Evolutionary conservation across 1,140 invertebrate species (phyloP), one percentile per base, ranked within the genome.

Genomic region (Drosophila setifemur): DNA sequence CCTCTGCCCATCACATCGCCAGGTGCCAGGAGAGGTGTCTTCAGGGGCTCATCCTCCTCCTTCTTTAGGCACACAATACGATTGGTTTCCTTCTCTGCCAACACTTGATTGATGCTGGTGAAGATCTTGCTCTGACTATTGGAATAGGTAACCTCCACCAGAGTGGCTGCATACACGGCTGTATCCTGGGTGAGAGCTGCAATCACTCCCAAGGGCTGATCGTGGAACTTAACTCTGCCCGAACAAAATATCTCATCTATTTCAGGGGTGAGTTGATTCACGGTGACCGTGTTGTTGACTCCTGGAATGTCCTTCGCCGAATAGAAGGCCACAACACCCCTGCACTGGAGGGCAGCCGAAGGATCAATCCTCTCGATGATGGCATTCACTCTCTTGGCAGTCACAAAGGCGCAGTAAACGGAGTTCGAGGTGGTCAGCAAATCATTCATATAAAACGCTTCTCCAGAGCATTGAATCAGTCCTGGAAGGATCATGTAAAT

Each of bases 301-400:
- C 95, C 95, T 1, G 95, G 95, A 25, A 97, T 93, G 82, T 97
- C 95, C 74, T 93, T 93, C 1, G 93, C 93, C 1, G 93, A 91
- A 49, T 93, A 93, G 74, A 96, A 95, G 0, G 92, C 93, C 2
- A 95, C 82, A 1, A 97, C 95, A 1, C 95, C 96, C 43, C 92
- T 91, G 40, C 94, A 88, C 81, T 92, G 92, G 91, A 89, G 19
- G 0, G 94, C 94, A 40, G 92, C 90, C 1, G 87, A 74, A 5
- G 93, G 63, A 78, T 95, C 93, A 18, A 95, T 92, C 18, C 79
- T 90, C 11, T 91, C 88, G 29, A 95, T 92, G 52, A 90, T 92
- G 29, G 92, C 93, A n/a, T 89, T 92, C 1, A 91, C 91, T 29
- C 92, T 89, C 25, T 92, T 92, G 5, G 92, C 90, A 0, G 93